Base-by-base conservation (phyloP, 1,140 invertebrate species). In the Drosophila sechellia region DNA sequence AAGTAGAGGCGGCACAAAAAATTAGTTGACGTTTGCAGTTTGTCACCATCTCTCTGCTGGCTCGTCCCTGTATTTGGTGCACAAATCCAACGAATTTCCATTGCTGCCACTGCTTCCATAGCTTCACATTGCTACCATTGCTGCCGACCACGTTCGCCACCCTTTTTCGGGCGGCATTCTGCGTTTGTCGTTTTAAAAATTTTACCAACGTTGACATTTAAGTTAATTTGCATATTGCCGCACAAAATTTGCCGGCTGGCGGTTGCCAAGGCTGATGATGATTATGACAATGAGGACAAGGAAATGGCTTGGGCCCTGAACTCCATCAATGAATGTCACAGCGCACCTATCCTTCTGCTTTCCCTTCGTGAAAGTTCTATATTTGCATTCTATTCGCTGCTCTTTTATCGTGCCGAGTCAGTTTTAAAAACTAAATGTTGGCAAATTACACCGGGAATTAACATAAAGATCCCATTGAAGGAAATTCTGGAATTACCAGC, bases 151-250 rank as follows among this genome's bases (percentile, higher is more conserved):
- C 35, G 59, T 46, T 58, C 15, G 64, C 46, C 59, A 68, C 64
- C 76, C 56, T 49, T 79, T 77, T 76, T 85, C 45, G 50, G 39
- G 64, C 72, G 61, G 58, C 48, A 76, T 71, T 84, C 76, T 76
- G 71, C 80, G 60, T 80, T 72, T 85, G 71, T 79, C 76, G 65
- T 66, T 46, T 70, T 71, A 42, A 63, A 73, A 64, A 79, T 59
- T 84, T 75, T 48, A 60, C 65, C 80, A 77, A 46, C 71, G 71
- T 80, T 84, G 81, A 84, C 80, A 85, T 85, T 84, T 85, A 84
- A 84, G 80, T 84, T 85, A 84, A 84, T 84, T 84, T 84, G 81
- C 80, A 84, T 84, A 80, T 55, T 77, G 58, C 80, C 80, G 66
- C 81, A 84, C 66, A 79, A 83, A 76, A 75, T 79, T 63, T n/a